These are phyloP conservation scores for Champsocephalus gunnari DNA, from an alignment of 2,797 vertebrate species.

Conservation along the genomic window DNA sequence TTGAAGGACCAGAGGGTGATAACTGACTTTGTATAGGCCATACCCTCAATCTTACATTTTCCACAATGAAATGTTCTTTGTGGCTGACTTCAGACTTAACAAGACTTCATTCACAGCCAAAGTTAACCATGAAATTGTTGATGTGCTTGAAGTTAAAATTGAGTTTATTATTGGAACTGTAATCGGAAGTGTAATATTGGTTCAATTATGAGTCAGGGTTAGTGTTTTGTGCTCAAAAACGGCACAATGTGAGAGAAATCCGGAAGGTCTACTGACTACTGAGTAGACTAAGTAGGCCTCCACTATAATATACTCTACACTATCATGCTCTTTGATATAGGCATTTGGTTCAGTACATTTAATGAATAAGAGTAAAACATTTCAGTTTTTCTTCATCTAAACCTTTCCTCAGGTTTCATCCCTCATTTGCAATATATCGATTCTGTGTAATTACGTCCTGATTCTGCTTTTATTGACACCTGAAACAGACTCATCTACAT, in stretches of 20 bases:
- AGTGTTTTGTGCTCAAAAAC: background rate
- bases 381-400: background rate
- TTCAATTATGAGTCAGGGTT: background rate
- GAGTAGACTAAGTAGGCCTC: background rate
- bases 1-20: background rate
- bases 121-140: background rate
- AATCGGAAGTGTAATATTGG: background rate
- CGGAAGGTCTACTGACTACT: background rate
- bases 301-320: background rate
- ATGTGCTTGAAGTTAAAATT: background rate
- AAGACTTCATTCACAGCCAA: background rate
- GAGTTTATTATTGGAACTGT: background rate
- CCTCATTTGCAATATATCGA: background rate
- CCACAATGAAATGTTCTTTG: background rate
- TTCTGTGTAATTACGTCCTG: background rate
- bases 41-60: constrained; percentile 8
- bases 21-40: background rate
- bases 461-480: background rate
- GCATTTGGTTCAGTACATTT: background rate
- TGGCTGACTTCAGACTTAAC: too few species aligned
- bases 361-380: background rate
- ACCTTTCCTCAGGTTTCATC: background rate
- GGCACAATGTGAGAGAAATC: background rate
- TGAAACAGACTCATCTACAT: background rate
- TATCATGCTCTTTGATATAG: background rate